A percentile compares a stretch with the other conserved stretches of the same genome.
phyloP scores from a whole-genome alignment of 2,797 vertebrate species.

The Otolemur crassicaudatus region DNA sequence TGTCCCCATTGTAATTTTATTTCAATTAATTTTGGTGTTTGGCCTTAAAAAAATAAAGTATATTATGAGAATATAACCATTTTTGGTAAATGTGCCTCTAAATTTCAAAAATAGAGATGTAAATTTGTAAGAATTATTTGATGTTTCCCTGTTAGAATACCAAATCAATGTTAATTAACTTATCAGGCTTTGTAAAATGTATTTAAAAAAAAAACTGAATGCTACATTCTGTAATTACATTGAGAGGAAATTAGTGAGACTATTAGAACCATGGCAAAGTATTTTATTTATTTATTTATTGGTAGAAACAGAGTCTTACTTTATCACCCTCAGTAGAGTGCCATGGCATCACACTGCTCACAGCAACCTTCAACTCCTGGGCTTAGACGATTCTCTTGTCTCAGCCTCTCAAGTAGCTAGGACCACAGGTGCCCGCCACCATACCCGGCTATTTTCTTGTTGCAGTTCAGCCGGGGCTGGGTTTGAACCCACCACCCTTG shows the following conservation, averaged over 20 bases:
- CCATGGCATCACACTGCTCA: too few relatives aligned
- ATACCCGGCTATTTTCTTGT: too few relatives aligned
- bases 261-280: background rate
- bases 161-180: background rate
- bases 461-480: too few relatives aligned
- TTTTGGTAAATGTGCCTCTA: background rate
- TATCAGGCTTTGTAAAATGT: background rate
- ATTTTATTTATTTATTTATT: too few relatives aligned
- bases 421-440: too few relatives aligned
- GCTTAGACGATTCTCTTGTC: too few relatives aligned
- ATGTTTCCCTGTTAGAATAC: background rate
- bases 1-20: background rate
- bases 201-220: background rate
- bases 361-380: too few relatives aligned
- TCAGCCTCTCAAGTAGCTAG: too few relatives aligned
- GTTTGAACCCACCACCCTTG: too few relatives aligned
- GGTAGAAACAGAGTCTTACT: too few relatives aligned
- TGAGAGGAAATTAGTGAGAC: background rate
- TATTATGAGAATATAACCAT: conserved; percentile 2
- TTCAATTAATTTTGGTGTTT: conserved; percentile 11
- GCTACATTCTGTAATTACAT: background rate
- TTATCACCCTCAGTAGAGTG: too few relatives aligned
- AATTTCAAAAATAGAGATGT: conserved; percentile 39
- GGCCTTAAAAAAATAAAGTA: conserved; percentile 10
- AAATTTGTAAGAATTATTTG: background rate